Evolutionary conservation across 2,888 invertebrate species (phyloP), one percentile per base, ranked within the genome.

Genomic region (Aradus depressus): DNA sequence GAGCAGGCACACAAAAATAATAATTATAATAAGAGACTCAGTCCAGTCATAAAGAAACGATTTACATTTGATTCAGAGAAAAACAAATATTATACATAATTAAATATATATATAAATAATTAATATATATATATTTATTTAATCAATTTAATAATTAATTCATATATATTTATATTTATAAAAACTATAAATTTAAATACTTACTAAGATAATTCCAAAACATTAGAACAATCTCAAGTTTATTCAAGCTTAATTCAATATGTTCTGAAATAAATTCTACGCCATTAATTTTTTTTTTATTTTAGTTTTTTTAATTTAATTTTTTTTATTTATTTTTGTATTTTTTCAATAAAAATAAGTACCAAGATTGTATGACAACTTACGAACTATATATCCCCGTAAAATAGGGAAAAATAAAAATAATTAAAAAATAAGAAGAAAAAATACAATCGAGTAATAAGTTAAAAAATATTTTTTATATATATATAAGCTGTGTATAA

Each of bases 311-410:
- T n/a, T n/a, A n/a, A n/a, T 35, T 35, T 41, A 19, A 18, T 16
- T 16, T 19, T 22, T 12, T 21, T 41, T 19, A 16, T 8, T 22
- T 41, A 19, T 18, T 18, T 38, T 38, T 12, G 8, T 12, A 37
- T 37, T 37, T 12, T 12, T 37, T 14, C 22, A 44, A 43, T 54
- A 51, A 52, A 53, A 54, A 54, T 54, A 54, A 54, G 54, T 54
- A 54, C 54, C 54, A 49, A 54, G 43, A 51, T 45, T 47, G 50
- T 47, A 50, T 45, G 44, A 51, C 38, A 26, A 47, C 54, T 54
- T 54, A 54, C 50, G 31, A 42, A 43, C 54, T 54, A 54, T 19
- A 31, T 43, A 16, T 35, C 44, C 42, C 47, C 37, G 8, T 23
- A 28, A 52, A 47, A 32, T 22, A 43, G 14, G 32, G 42, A 37